Percentiles rank a stretch among this genome's conserved stretches.
These are phyloP conservation scores for Caenorhabditis uteleia DNA, from an alignment of 2,888 invertebrate genomes.

Conservation along the genomic window DNA sequence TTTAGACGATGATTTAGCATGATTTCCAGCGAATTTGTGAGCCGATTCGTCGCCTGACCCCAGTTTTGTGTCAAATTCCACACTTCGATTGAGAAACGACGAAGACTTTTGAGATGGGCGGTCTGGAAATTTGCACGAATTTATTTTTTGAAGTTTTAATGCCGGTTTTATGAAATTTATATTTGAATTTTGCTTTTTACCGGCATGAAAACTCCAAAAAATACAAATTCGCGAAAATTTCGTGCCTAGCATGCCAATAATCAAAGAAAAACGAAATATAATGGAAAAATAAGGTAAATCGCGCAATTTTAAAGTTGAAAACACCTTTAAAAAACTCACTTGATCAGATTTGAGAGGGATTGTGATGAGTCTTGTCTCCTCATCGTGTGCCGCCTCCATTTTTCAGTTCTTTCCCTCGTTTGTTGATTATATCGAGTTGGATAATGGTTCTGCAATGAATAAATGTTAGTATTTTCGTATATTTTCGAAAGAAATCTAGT, in stretches of 20 bases:
- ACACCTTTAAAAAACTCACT: conserved; percentile 48
- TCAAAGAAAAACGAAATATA: too few relatives aligned
- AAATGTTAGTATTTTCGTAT: not conserved
- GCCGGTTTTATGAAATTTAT: not conserved
- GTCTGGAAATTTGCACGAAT: conserved; percentile 32
- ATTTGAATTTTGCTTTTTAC: not conserved
- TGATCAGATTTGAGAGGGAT: conserved; percentile 57
- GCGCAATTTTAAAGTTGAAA: too few relatives aligned
- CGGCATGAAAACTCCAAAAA: not conserved
- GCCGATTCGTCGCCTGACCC: conserved; percentile 31
- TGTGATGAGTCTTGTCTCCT: conserved; percentile 36
- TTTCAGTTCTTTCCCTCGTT: conserved; percentile 3
- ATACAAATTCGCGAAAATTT: not conserved
- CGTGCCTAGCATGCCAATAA: too few relatives aligned
- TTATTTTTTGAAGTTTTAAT: not conserved
- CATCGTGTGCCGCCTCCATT: conserved; percentile 4
- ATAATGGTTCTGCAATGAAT: too few relatives aligned
- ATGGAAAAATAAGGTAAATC: too few relatives aligned
- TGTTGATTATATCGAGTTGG: too few relatives aligned
- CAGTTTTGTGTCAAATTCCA: conserved; percentile 58
- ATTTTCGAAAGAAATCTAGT: not conserved
- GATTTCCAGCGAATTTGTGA: conserved; percentile 22
- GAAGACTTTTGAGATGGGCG: conserved; percentile 40
- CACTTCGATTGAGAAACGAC: conserved; percentile 52
- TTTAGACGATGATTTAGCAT: conserved; percentile 43